Evolutionary conservation across 2,797 vertebrate genomes (phyloP), one percentile per base, ranked within the genome.

Genomic region (Acanthopagrus latus): DNA sequence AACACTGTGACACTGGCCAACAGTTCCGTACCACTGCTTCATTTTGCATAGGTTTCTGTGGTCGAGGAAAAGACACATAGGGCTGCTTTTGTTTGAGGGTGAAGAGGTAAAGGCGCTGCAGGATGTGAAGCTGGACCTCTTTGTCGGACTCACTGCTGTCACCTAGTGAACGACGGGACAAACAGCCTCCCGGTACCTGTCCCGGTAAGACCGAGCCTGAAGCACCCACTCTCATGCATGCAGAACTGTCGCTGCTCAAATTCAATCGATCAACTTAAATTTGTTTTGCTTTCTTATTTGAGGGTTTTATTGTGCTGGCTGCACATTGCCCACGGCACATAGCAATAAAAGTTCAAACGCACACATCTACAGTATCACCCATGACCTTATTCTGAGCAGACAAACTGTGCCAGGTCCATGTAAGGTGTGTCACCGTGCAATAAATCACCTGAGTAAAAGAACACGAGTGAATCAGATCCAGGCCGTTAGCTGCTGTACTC

Each of bases 61-160:
- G 20, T 64, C 47, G 76, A 71, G 38, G 58, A 29, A 38, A 8
- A 23, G 46, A 65, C 20, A 62, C 76, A 84, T 44, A 89, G 67
- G 43, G 55, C 50, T n/a, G 12, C 79, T 76, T 88, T 88, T 89
- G 89, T 90, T 71, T 46, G 8, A 11, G 55, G 10, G 5, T 29
- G 13, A 54, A 64, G 17, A 29, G 48, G 55, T 50, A 6, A 71
- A 76, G 52, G 16, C 57, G 63, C 33, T 21, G 25, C 71, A 69
- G 71, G 21, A 71, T 58, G 50, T 73, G 62, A 75, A 41, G 64
- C 50, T 73, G 41, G 65, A 50, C 29, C 38, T 82, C 4, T 27
- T 20, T 59, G 29, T 43, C 88, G 90, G 65, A 81, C 92, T 92
- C 93, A 81, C 60, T 93, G 86, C 88, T 92, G 92, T 83, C 94